Evolutionary conservation across 2,888 invertebrate genomes (phyloP).

Genomic region (Andrena haemorrhoa): DNA sequence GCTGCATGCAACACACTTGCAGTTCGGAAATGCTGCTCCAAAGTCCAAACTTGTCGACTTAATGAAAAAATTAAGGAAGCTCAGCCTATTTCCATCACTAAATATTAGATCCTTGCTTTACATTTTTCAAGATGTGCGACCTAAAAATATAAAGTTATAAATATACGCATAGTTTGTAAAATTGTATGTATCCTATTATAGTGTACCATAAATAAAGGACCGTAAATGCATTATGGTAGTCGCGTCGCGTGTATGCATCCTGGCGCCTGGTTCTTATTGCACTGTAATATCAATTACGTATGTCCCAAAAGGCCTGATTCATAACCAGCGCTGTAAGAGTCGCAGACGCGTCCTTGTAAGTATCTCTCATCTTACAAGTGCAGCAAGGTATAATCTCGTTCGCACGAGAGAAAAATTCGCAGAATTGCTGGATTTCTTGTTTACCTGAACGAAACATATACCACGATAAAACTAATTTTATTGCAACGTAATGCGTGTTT

Average conservation of each 20-base stretch:
- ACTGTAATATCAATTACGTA: not conserved
- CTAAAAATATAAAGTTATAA: no score
- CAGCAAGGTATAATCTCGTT: constrained; percentile 7
- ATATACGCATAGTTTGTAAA: no score
- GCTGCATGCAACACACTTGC: constrained; percentile 28
- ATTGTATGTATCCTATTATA: no score
- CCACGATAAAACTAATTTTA: constrained; percentile 25
- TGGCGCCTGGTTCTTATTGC: not conserved
- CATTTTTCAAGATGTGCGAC: no score
- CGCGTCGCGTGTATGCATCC: constrained; percentile 66
- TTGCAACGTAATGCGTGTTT: constrained; percentile 26
- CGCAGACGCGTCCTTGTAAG: not conserved
- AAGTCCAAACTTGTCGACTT: constrained; percentile 10
- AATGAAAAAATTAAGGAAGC: no score
- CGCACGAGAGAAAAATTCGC: not conserved
- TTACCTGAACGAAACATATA: not conserved
- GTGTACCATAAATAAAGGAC: no score
- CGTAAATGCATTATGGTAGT: constrained; percentile 45
- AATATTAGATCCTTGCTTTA: no score
- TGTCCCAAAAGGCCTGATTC: not conserved
- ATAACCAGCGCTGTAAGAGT: not conserved
- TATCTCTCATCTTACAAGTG: not conserved
- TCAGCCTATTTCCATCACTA: no score
- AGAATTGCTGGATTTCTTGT: constrained; percentile 3
- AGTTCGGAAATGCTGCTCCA: constrained; percentile 29